Evolutionary conservation across 2,888 invertebrate species (phyloP), one percentile per base, ranked within the genome.

Genomic region (Miltochrista miniata): DNA sequence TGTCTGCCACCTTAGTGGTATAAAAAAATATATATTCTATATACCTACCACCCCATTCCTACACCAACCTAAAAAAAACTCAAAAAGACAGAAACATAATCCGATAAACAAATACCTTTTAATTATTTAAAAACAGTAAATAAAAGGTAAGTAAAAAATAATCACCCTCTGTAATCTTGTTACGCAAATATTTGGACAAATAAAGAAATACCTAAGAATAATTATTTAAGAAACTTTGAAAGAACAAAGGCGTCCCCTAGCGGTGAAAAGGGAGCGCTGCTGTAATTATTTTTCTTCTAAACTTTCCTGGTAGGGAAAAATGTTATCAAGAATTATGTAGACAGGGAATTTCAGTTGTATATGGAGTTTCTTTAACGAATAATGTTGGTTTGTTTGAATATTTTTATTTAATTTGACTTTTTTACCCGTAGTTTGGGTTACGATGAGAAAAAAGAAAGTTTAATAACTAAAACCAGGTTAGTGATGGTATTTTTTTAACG

Each of bases 261-360:
- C 66, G 82, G 58, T 72, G 80, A 82, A 81, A 82, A 76, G 73
- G 73, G 76, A 72, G 71, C 74, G 76, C 79, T 65, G 74, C 79
- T 83, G 81, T 90, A 90, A 90, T 90, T 90, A 90, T 90, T 90
- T 89, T 85, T 83, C 82, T 77, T 72, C 66, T 74, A 81, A 89
- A 87, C 82, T 87, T 87, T 79, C 73, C 70, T 55, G 68, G 76
- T 81, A 81, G 77, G 53, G 61, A 65, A 74, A 74, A 75, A 78
- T 64, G 9, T 33, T 58, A 61, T 56, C 54, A 53, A 62, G 61
- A 43, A 51, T 56, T 48, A 7, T 56, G 45, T 62, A 70, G 77
- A 78, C 68, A 56, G 30, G 68, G 44, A 34, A 44, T 51, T 38
- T 42, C 15, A 37, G 40, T 40, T 1, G 10, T 34, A 9, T 36